Base-by-base conservation (phyloP, 2,797 vertebrate genomes). In the Bradypus variegatus region DNA sequence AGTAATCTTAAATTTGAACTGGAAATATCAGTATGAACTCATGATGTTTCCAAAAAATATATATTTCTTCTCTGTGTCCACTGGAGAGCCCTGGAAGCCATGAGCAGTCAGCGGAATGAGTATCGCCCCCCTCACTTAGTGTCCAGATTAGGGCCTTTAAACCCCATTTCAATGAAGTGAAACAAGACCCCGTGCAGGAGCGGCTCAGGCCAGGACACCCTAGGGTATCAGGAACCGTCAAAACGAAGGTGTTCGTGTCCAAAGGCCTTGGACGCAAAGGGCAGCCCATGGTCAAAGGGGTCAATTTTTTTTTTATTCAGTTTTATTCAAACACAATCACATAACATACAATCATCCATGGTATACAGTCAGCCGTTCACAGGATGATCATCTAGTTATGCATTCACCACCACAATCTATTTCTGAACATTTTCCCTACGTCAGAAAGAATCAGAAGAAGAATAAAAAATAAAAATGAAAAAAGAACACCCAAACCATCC, bases 1-100 rank as follows among this genome's bases (percentile, higher is more conserved):
- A 76, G 62, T 33, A 33, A 72, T 45, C 76, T 94, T 92, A 62
- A 27, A 72, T 88, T 82, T 85, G 50, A 93, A 33, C 16, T n/a
- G 78, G 36, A 89, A 93, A 78, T 81, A 75, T 18, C 55, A 48
- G 41, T 15, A 48, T 16, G 38, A 50, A 79, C 19, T 84, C 85
- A 41, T 23, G 50, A 29, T 72, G 38, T 72, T 72, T 65, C 69
- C 19, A 69, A 50, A 67, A 70, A 50, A 3, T 2, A 5, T 7
- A 12, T 13, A 8, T 36, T 75, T 81, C 7, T 9, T 82, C 33
- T 81, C 16, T 77, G 41, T 77, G 41, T 45, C 38, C 21, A 13
- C 65, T 6, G 48, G 67, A 14, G 79, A 85, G 48, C 13, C 69
- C 3, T 25, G 36, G 83, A 33, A 53, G 60, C 25, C 38, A 48